Conservation (phyloP, 2,888 invertebrate species). For the Ochropacha duplaris region DNA sequence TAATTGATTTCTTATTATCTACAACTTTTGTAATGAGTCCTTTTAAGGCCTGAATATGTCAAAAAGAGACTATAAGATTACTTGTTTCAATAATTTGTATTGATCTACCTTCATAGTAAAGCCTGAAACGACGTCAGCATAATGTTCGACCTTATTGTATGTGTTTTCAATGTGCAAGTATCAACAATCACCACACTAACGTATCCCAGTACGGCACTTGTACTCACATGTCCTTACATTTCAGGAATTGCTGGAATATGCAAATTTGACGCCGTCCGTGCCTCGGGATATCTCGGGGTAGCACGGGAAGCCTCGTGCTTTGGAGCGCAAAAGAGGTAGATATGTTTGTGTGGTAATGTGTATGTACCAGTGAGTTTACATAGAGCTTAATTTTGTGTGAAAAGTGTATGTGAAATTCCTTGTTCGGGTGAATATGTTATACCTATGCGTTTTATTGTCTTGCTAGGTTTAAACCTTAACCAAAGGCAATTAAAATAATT, state of each 20-base stretch:
- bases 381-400: not conserved
- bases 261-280: constrained; percentile 46
- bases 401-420: not conserved
- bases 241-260: constrained; percentile 48
- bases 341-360: constrained; percentile 67
- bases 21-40: too few species aligned
- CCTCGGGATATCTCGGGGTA: constrained; percentile 31
- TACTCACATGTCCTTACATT: constrained; percentile 45
- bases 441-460: too few species aligned
- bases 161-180: not conserved
- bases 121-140: too few species aligned
- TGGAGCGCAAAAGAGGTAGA: constrained; percentile 11
- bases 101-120: too few species aligned
- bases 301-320: constrained; percentile 13
- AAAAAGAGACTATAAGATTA: too few species aligned
- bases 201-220: constrained; percentile 48
- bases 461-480: too few species aligned
- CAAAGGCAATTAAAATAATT: too few species aligned
- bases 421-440: too few species aligned
- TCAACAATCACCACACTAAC: not conserved
- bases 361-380: constrained; percentile 35
- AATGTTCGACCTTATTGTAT: too few species aligned
- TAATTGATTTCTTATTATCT: too few species aligned
- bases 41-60: too few species aligned
- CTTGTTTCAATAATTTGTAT: too few species aligned